Evolutionary conservation across 2,113 vertebrate species (phyloP).

Genomic region (Cryptoleucopteryx plumbea): DNA sequence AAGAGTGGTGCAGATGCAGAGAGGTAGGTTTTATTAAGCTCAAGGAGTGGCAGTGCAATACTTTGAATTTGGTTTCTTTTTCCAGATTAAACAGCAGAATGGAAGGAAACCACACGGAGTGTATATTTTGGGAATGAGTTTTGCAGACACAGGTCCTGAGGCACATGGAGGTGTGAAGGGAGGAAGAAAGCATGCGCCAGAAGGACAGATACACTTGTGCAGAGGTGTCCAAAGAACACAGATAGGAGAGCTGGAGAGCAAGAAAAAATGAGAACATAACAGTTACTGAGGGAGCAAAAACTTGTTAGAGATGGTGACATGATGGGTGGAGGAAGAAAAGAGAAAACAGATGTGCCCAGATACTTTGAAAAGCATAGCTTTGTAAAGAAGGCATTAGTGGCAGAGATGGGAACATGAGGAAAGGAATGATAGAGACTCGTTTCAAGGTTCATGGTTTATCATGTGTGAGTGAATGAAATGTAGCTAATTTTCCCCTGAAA

Average conservation of each 20-base stretch:
- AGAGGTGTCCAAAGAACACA: neutral
- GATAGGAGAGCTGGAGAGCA: neutral
- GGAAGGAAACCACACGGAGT: neutral
- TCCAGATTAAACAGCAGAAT: conserved; percentile 9
- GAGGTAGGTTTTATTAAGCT: neutral
- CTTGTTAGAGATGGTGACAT: neutral
- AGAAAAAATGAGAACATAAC: neutral
- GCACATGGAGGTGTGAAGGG: neutral
- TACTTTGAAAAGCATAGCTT: neutral
- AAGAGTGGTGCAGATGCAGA: neutral
- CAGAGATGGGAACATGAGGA: neutral
- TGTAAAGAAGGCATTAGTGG: neutral
- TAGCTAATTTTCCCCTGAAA: neutral
- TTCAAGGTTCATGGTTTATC: neutral
- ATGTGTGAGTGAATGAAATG: neutral
- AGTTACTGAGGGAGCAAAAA: neutral
- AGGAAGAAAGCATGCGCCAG: neutral
- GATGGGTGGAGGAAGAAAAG: neutral
- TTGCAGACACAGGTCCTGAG: neutral
- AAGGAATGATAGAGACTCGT: neutral
- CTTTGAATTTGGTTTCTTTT: neutral
- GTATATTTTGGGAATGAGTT: neutral
- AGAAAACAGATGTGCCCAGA: neutral
- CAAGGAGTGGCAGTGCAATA: neutral
- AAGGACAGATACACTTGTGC: neutral